A percentile compares a stretch with the other conserved stretches of the same genome.
Evolutionary conservation across 2,113 vertebrate genomes (phyloP).

Genomic region (Gallinago paraguaiae): DNA sequence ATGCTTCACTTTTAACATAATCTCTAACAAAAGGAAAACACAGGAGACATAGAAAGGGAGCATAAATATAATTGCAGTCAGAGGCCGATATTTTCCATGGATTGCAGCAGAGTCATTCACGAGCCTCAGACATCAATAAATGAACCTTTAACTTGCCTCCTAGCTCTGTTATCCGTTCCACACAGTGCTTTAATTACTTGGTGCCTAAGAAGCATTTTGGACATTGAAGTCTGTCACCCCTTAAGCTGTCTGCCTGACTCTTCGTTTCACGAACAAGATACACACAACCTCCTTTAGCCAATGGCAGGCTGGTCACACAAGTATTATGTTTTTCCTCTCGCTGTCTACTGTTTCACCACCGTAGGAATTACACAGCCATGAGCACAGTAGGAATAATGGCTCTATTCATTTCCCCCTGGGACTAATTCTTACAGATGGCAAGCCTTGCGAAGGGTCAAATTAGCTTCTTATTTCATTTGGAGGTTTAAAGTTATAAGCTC

Average conservation of each 20-base stretch:
- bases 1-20: neutral
- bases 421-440: conserved; percentile 73
- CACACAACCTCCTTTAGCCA: conserved; percentile 45
- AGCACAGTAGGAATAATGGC: conserved; percentile 66
- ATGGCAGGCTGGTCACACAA: conserved; percentile 74
- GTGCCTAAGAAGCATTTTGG: conserved; percentile 40
- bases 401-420: conserved; percentile 74
- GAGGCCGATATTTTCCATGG: neutral
- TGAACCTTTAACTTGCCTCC: neutral
- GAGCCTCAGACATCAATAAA: conserved; percentile 7
- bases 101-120: neutral
- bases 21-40: neutral
- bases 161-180: neutral
- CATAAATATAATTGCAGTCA: neutral
- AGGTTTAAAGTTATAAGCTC: conserved; percentile 64
- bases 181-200: conserved; percentile 57
- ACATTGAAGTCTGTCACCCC: conserved; percentile 50
- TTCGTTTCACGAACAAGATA: conserved; percentile 54
- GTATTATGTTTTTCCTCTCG: conserved; percentile 76
- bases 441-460: conserved; percentile 67
- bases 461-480: conserved; percentile 70
- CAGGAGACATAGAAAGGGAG: neutral
- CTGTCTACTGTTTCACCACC: conserved; percentile 73
- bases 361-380: conserved; percentile 68
- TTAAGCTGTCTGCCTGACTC: conserved; percentile 64